phyloP scores from a whole-genome alignment of 2,113 vertebrate species.

The Nettapus auritus region DNA sequence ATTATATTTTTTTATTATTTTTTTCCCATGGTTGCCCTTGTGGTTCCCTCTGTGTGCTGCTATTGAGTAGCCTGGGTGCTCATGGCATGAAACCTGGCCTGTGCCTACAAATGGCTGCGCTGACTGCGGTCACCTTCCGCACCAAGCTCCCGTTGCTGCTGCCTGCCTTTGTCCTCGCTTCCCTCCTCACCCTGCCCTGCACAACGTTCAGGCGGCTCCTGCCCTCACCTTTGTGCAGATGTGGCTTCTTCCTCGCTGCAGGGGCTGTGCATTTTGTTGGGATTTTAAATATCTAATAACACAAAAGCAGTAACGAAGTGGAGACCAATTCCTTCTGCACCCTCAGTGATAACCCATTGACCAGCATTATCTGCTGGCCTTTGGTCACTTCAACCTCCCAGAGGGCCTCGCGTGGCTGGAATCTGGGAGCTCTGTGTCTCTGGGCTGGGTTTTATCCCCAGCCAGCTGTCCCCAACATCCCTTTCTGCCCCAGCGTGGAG shows the following conservation, averaged over 20 bases:
- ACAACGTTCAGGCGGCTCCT: background rate
- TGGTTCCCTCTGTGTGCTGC: fast-evolving
- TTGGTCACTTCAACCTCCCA: background rate
- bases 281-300: background rate
- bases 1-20: too few species aligned
- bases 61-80: background rate
- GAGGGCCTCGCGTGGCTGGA: background rate
- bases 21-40: background rate
- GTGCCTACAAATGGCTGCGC: background rate
- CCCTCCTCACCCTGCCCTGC: background rate
- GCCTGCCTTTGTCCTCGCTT: background rate
- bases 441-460: background rate
- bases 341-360: background rate
- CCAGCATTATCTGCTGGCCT: background rate
- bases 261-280: background rate
- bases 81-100: background rate
- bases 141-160: background rate
- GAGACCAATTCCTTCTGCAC: background rate
- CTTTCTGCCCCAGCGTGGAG: background rate
- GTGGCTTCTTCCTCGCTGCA: background rate
- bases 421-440: background rate
- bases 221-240: background rate
- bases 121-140: background rate
- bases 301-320: background rate
- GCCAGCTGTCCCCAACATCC: background rate